Evolutionary conservation across 2,797 vertebrate species (phyloP).

Genomic region (Sebastiscus albofasciatus): DNA sequence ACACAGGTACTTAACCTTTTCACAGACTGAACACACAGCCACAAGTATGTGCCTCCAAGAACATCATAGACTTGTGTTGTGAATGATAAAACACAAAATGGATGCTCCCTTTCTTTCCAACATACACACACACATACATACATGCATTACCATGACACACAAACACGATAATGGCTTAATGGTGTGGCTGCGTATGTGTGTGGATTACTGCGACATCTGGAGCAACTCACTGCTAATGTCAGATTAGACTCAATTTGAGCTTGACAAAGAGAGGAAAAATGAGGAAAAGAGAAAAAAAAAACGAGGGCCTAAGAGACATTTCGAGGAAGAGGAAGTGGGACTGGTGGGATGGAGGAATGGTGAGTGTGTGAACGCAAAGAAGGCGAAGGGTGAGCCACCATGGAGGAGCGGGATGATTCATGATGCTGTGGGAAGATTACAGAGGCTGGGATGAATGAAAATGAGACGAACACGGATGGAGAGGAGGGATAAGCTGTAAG

Average conservation of each 20-base stretch:
- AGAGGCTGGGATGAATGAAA: slow-evolving; percentile 47
- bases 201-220: slow-evolving; percentile 45
- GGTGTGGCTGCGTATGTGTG: background rate
- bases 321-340: background rate
- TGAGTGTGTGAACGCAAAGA: background rate
- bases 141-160: background rate
- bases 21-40: background rate
- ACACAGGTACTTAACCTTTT: background rate
- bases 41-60: background rate
- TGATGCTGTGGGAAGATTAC: slow-evolving; percentile 55
- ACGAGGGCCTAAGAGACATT: background rate
- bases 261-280: background rate
- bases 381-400: slow-evolving; percentile 17
- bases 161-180: background rate
- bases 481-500: slow-evolving; percentile 23
- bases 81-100: slow-evolving; percentile 10
- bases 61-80: background rate
- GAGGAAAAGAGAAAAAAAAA: background rate
- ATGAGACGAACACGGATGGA: slow-evolving; percentile 35
- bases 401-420: slow-evolving; percentile 43
- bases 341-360: slow-evolving; percentile 13
- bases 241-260: slow-evolving; percentile 41
- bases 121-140: background rate
- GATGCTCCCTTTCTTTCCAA: background rate
- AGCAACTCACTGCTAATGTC: slow-evolving; percentile 36